Evolutionary conservation across 1,140 invertebrate genomes (phyloP), one percentile per base, ranked within the genome.

Genomic region (Neodiprion fabricii): DNA sequence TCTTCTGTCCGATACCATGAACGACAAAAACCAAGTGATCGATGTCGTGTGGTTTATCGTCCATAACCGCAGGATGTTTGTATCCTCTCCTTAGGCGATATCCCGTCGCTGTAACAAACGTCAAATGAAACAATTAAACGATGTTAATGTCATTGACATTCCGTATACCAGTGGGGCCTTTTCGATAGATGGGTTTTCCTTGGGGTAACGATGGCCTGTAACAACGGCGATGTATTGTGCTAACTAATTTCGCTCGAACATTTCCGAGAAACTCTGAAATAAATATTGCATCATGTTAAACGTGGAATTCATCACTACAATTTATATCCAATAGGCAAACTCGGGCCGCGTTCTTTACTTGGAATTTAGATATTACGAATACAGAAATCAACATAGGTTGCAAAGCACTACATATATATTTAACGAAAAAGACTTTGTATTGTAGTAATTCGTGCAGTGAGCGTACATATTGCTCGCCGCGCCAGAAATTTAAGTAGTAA

Each of bases 1-100:
- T 92, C 85, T 94, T 94, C 83, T 94, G 93, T 47, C 93, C 93
- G 76, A 95, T 94, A 76, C 94, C 94, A 85, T 95, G 94, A 73
- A 95, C 91, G 49, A 95, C 93, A 89, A 95, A 95, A 12, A 95
- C 92, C 72, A 95, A 85, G 85, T 95, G 94, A 71, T 91, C 91
- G 73, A 95, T 94, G 82, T 94, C 93, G n/a, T 91, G 88, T 5
- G 91, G 92, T 79, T 93, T 92, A 80, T 94, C 93, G 70, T 91
- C 90, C 72, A 88, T 86, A 14, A 83, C 85, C 48, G 91, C 91
- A 53, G 83, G 76, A 23, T 88, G 88, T 81, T 90, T 91, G 80
- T 93, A 94, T 4, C 93, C 93, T 78, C 94, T 85, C 77, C 89
- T 89, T 21, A 95, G 84, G 75, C 90, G 87, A 75, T 91, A 92